These are phyloP conservation scores for Papilio xuthus DNA, from an alignment of 1,140 invertebrate species.

Conservation along the genomic window DNA sequence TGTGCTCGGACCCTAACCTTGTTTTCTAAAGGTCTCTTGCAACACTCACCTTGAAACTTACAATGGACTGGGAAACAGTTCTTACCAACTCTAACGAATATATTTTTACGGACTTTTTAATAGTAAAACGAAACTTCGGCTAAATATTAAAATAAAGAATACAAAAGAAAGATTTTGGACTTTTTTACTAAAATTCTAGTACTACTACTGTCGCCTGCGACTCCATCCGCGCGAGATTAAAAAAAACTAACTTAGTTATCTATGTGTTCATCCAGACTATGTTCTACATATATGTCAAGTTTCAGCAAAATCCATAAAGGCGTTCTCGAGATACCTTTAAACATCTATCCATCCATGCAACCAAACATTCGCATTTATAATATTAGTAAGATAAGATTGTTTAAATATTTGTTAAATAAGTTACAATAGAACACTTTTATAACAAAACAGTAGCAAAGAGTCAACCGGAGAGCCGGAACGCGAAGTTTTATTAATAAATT, in stretches of 20 bases:
- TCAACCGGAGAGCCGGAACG: neutral
- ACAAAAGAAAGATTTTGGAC: neutral
- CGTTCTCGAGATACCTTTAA: no score
- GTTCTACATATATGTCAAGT: no score
- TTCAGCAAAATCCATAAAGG: no score
- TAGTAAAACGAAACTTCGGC: neutral
- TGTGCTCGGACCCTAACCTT: slow-evolving; percentile 12
- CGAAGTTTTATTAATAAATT: slow-evolving; percentile 21
- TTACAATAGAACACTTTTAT: neutral
- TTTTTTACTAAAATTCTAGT: neutral
- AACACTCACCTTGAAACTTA: slow-evolving; percentile 11
- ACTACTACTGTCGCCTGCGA: no score
- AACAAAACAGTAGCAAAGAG: slow-evolving; percentile 17
- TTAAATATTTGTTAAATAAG: neutral
- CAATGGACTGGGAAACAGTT: neutral
- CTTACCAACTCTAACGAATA: neutral
- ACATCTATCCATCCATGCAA: no score
- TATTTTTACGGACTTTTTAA: neutral
- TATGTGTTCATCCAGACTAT: no score
- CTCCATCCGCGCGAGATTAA: no score
- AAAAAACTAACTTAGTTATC: no score
- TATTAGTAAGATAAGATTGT: no score
- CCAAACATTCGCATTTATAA: no score
- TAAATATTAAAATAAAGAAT: neutral
- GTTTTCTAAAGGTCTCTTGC: slow-evolving; percentile 1